Evolutionary conservation across 2,797 vertebrate species (phyloP).

Genomic region (Antrozous pallidus): DNA sequence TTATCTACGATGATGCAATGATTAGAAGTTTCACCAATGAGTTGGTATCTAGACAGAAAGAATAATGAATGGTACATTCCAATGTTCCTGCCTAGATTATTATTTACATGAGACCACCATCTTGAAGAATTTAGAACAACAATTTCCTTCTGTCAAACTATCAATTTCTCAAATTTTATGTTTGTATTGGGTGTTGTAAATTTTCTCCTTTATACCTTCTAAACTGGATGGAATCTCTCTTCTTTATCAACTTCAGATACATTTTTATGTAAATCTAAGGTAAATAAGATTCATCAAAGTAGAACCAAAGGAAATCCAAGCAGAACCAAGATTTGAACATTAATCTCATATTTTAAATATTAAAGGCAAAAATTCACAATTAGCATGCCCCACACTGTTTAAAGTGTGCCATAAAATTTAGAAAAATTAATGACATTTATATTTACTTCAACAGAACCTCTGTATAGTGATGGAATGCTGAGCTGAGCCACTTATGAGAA

Average conservation of each 20-base stretch:
- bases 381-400: neutral
- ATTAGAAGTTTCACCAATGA: neutral
- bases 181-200: neutral
- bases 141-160: neutral
- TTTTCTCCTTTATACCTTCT: neutral
- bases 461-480: neutral
- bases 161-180: neutral
- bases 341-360: neutral
- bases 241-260: neutral
- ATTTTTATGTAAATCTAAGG: neutral
- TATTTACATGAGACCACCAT: neutral
- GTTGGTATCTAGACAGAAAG: slow-evolving; percentile 22
- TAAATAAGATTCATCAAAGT: neutral
- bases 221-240: neutral
- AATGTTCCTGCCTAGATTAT: neutral
- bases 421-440: neutral
- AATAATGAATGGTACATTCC: neutral
- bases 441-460: neutral
- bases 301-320: neutral
- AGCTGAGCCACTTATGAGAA: neutral
- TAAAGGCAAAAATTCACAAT: neutral
- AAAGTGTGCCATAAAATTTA: neutral
- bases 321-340: neutral
- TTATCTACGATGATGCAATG: neutral
- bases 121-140: neutral